These are phyloP conservation scores for Percopsis omiscomaycus DNA, from an alignment of 2,797 vertebrate species.

Conservation along the genomic window DNA sequence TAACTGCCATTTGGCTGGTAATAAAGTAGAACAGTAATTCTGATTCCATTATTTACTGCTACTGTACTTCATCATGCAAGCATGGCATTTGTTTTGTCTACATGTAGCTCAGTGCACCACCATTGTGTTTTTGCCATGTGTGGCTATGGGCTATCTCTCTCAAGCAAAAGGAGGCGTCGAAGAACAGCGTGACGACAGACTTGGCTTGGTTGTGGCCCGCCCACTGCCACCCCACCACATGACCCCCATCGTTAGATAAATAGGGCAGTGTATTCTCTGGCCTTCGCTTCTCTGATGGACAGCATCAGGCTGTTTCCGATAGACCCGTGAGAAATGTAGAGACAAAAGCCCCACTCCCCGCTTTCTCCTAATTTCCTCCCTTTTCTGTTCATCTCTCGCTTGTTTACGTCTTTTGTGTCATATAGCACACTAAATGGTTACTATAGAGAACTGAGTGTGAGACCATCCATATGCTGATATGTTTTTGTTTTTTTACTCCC, in stretches of 20 bases:
- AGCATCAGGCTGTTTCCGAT: constrained; percentile 67
- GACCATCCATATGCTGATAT: constrained; percentile 67
- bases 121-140: not conserved
- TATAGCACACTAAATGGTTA: constrained; percentile 52
- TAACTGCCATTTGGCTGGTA: too few relatives aligned
- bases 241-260: constrained; percentile 67
- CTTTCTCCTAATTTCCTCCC: constrained; percentile 52
- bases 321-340: constrained; percentile 59
- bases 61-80: too few relatives aligned
- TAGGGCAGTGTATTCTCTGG: constrained; percentile 60
- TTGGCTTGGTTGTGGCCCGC: constrained; percentile 36
- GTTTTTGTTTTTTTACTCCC: constrained; percentile 20
- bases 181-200: constrained; percentile 33
- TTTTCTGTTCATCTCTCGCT: constrained; percentile 32
- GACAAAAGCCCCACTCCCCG: constrained; percentile 23
- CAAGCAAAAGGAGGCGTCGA: constrained; percentile 14
- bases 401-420: constrained; percentile 44
- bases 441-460: constrained; percentile 38
- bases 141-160: constrained; percentile 9
- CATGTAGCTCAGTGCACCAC: not conserved
- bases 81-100: not conserved
- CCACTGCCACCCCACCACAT: constrained; percentile 29
- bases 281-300: constrained; percentile 59
- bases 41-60: too few relatives aligned
- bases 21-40: too few relatives aligned